Conservation (phyloP, 1,140 invertebrate species). For the Pseudobourletiella spinata region DNA sequence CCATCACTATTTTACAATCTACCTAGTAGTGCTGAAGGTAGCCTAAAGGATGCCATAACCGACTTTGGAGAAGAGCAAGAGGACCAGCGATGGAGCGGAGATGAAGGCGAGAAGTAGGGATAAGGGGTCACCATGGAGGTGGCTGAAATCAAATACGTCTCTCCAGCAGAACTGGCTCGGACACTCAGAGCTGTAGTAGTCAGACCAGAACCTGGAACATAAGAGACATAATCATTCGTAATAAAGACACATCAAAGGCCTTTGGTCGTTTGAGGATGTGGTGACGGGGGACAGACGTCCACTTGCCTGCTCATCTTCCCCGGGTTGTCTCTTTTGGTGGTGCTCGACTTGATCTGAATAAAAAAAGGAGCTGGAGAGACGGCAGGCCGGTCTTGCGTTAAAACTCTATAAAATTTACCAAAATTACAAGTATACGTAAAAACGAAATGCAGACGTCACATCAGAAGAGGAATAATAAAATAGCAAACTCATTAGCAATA, state of each 20-base stretch:
- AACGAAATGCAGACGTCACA: too few species aligned
- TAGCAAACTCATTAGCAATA: too few species aligned
- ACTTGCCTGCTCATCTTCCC: neutral
- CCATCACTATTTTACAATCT: too few species aligned
- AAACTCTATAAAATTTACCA: too few species aligned
- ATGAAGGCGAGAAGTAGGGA: neutral
- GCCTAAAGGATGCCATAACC: too few species aligned
- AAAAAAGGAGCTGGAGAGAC: neutral
- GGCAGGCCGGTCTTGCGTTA: neutral
- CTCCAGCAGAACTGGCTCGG: conserved; percentile 15
- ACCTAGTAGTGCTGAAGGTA: too few species aligned
- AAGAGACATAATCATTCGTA: neutral
- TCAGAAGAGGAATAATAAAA: too few species aligned
- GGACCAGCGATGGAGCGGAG: too few species aligned
- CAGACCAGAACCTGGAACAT: conserved; percentile 19
- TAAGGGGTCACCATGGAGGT: neutral
- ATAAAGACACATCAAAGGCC: too few species aligned
- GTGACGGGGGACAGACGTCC: neutral
- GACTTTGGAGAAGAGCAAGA: too few species aligned
- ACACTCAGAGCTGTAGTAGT: conserved; percentile 11
- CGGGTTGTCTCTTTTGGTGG: neutral
- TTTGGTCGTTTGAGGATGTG: too few species aligned
- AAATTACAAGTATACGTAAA: too few species aligned
- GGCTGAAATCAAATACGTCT: conserved; percentile 12
- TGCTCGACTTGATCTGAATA: neutral